Evolutionary conservation across 2,113 vertebrate genomes (phyloP), one percentile per base, ranked within the genome.

Genomic region (Cyprinus carpio): DNA sequence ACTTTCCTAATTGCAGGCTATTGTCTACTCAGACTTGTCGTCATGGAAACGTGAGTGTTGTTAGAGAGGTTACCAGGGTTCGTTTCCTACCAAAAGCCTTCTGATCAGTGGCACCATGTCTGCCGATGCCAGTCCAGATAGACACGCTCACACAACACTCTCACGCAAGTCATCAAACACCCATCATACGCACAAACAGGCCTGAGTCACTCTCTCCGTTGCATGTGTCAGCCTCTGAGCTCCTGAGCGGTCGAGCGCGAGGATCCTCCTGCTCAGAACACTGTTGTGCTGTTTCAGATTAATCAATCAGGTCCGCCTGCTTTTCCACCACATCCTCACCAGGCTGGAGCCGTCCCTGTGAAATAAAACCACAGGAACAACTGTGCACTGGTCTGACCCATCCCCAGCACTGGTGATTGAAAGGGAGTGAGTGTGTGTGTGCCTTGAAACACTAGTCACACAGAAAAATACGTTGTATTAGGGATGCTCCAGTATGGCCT

Each of bases 301-400:
- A 97, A 18, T 96, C 93, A 11, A 99, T 99, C 40, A 97, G 91
- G 88, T 98, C 96, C 1, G 96, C 97, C 92, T 99, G 98, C 88
- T 98, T 99, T 90, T 99, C 98, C 87, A 40, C 37, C 87, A 99
- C 93, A 84, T 98, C 97, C 91, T 98, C n/a, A n/a, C 97, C 84
- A 99, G 94, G 87, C 90, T 93, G 79, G 97, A 96, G 29, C 90
- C 85, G 40, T 96, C 95, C 91, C 98, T 99, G 90, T n/a, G 87
- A 90, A 75, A 87, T 56, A n/a, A 34, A 43, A 29, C 75, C 25
- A 74, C 54, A 82, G n/a, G 27, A 49, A 20, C 18, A 67, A 10
- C 69, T 12, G 43, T 23, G 79, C 62, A 81, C 79, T 62, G 51
- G 62, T 81, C 31, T 23, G 16, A 81, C 4, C 1, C 18, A 15